A percentile compares a stretch with the other conserved stretches of the same genome.
These are phyloP conservation scores for Vollenhovia emeryi DNA, from an alignment of 1,140 invertebrate species.

Conservation along the genomic window DNA sequence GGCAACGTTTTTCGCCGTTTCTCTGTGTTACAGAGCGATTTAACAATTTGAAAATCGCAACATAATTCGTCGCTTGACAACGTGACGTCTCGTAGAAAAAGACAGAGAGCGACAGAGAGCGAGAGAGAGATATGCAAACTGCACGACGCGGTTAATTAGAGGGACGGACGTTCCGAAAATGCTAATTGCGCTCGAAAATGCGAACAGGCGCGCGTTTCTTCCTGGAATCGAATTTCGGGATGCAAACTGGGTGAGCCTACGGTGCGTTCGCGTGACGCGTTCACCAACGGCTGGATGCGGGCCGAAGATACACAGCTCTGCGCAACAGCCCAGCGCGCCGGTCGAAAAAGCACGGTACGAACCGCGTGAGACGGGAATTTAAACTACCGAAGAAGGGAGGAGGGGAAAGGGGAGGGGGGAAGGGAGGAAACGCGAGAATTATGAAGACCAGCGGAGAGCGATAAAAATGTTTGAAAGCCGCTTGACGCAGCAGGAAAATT, in stretches of 20 bases:
- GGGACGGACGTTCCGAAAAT: conserved; percentile 60
- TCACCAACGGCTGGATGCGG: background rate
- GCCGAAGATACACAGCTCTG: background rate
- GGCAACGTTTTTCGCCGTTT: background rate
- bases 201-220: conserved; percentile 64
- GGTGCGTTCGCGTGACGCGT: background rate
- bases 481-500: conserved; percentile 33
- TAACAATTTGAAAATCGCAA: background rate
- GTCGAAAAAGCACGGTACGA: background rate
- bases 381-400: background rate
- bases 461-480: conserved; percentile 44
- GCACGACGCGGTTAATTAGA: conserved; percentile 24
- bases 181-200: conserved; percentile 64
- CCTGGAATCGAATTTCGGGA: conserved; percentile 72
- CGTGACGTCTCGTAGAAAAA: conserved; percentile 7
- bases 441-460: background rate
- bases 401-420: too few species aligned
- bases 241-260: conserved; percentile 61
- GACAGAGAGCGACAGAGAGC: too few species aligned
- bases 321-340: background rate
- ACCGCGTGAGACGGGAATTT: background rate
- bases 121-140: conserved; percentile 9
- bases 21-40: background rate
- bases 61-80: background rate
- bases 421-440: conserved; percentile 32